A percentile compares a stretch with the other conserved stretches of the same genome.
These are phyloP conservation scores for Lagodon rhomboides DNA, from an alignment of 2,797 vertebrate genomes.

Conservation along the genomic window DNA sequence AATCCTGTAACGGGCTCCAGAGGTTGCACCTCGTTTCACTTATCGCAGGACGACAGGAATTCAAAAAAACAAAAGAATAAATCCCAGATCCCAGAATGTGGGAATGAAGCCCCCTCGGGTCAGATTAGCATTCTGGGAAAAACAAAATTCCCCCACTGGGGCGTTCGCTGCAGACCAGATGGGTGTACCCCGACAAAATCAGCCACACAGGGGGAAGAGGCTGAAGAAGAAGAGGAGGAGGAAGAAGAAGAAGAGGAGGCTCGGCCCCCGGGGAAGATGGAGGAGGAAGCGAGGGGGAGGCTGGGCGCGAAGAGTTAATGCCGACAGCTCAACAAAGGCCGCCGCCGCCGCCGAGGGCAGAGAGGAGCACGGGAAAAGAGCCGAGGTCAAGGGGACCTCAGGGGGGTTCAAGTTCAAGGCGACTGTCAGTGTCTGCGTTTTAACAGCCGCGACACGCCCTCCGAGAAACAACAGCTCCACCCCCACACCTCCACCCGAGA, in stretches of 20 bases:
- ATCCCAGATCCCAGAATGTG: slow-evolving; percentile 76
- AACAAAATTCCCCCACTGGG: slow-evolving; percentile 82
- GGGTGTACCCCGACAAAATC: slow-evolving; percentile 68
- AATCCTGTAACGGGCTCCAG: slow-evolving; percentile 12
- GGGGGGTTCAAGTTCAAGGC: slow-evolving; percentile 88
- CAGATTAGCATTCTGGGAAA: slow-evolving; percentile 85
- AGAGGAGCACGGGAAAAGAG: slow-evolving; percentile 82
- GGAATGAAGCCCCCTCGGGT: slow-evolving; percentile 76
- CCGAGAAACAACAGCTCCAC: slow-evolving; percentile 47
- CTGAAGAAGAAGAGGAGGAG: slow-evolving; percentile 38
- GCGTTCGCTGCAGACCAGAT: slow-evolving; percentile 73
- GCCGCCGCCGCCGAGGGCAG: slow-evolving; percentile 69
- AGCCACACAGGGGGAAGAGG: slow-evolving; percentile 61
- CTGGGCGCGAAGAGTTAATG: slow-evolving; percentile 81
- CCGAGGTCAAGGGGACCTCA: slow-evolving; percentile 84
- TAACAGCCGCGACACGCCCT: slow-evolving; percentile 68
- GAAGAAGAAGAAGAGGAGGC: slow-evolving; percentile 40
- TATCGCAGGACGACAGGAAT: slow-evolving; percentile 53
- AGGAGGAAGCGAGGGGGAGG: slow-evolving; percentile 51
- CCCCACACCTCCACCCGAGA: not conserved
- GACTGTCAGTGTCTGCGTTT: slow-evolving; percentile 81
- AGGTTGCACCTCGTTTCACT: slow-evolving; percentile 43
- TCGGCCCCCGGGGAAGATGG: slow-evolving; percentile 51
- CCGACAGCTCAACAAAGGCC: slow-evolving; percentile 86
- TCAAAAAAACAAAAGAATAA: slow-evolving; percentile 76